phyloP scores from a whole-genome alignment of 2,113 vertebrate species.

The Neogobius melanostomus region DNA sequence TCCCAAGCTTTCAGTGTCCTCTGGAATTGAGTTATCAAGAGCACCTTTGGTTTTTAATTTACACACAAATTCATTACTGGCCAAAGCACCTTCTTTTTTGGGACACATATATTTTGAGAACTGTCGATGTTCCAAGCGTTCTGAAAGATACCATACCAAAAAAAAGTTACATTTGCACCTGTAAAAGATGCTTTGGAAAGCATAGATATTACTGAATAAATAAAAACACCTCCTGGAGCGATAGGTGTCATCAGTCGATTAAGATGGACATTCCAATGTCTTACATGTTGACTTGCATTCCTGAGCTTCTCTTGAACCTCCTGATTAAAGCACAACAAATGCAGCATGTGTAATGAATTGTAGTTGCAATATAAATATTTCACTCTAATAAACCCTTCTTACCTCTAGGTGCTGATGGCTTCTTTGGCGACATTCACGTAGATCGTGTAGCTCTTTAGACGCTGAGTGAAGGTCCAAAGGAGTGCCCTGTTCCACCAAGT shows the following conservation, averaged over 20 bases:
- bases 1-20: conserved; percentile 27
- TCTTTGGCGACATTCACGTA: conserved; percentile 60
- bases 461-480: conserved; percentile 63
- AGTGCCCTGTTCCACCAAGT: neutral
- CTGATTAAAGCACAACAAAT: conserved; percentile 37
- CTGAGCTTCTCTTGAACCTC: conserved; percentile 70
- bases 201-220: neutral
- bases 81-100: conserved; percentile 68
- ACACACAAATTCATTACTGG: conserved; percentile 75
- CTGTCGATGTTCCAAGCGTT: conserved; percentile 54
- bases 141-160: conserved; percentile 37
- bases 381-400: neutral
- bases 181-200: neutral
- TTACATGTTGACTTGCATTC: conserved; percentile 67
- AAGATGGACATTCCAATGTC: conserved; percentile 81
- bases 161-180: neutral
- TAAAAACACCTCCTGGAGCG: conserved; percentile 71
- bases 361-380: too few relatives aligned
- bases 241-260: conserved; percentile 78
- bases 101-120: conserved; percentile 47
- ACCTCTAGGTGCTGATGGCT: conserved; percentile 71
- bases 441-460: conserved; percentile 69
- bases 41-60: conserved; percentile 59
- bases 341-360: neutral
- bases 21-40: conserved; percentile 12